A percentile compares a stretch with the other conserved stretches of the same genome.
phyloP scores from a whole-genome alignment of 2,888 invertebrate genomes.

The Operophtera brumata region DNA sequence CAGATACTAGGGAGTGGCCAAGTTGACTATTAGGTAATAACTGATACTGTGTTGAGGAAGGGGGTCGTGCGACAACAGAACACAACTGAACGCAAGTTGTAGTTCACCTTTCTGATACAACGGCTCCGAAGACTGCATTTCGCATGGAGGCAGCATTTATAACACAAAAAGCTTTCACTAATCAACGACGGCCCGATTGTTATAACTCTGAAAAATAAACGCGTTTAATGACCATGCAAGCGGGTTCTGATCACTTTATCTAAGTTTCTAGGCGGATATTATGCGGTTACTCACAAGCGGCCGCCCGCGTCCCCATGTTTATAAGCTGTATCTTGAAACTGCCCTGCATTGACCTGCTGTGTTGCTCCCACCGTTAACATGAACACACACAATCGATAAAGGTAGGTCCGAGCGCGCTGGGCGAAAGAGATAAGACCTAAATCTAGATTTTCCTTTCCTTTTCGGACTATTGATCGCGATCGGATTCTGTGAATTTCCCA shows the following conservation, averaged over 20 bases:
- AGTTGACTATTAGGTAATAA: slow-evolving; percentile 19
- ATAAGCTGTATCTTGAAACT: slow-evolving; percentile 85
- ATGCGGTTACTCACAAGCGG: slow-evolving; percentile 88
- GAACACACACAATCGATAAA: slow-evolving; percentile 65
- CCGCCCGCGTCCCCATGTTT: slow-evolving; percentile 96
- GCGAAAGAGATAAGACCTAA: slow-evolving; percentile 76
- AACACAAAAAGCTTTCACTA: slow-evolving; percentile 74
- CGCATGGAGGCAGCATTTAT: slow-evolving; percentile 65
- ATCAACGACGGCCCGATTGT: slow-evolving; percentile 60
- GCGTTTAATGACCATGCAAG: slow-evolving; percentile 72
- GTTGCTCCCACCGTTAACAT: slow-evolving; percentile 52
- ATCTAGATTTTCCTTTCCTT: slow-evolving; percentile 70
- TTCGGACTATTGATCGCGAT: slow-evolving; percentile 64
- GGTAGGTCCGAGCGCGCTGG: slow-evolving; percentile 42
- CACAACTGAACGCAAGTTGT: slow-evolving; percentile 27
- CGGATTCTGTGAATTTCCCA: slow-evolving; percentile 7
- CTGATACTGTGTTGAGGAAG: slow-evolving; percentile 24
- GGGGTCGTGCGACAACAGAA: slow-evolving; percentile 33
- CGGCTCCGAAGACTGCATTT: slow-evolving; percentile 70
- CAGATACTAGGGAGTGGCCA: slow-evolving; percentile 15
- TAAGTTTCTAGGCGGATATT: slow-evolving; percentile 20
- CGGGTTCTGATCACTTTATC: slow-evolving; percentile 36
- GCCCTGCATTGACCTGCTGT: slow-evolving; percentile 81
- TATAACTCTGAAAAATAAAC: slow-evolving; percentile 76
- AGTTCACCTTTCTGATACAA: slow-evolving; percentile 75